phyloP scores from a whole-genome alignment of 1,140 invertebrate genomes.

The Calephelis virginiensis region DNA sequence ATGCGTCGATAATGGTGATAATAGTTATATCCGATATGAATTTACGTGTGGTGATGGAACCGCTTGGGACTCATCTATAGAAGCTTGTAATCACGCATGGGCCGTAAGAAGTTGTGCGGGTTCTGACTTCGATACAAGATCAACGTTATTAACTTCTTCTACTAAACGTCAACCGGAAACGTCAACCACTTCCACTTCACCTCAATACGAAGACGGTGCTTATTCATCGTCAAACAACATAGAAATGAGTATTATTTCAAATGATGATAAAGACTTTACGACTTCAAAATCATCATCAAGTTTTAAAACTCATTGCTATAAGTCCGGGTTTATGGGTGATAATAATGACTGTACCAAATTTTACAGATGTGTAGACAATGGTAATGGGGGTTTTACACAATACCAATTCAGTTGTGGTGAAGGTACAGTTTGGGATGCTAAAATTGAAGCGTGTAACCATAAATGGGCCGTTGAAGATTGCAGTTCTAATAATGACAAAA shows the following conservation, averaged over 20 bases:
- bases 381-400: slow-evolving; percentile 77
- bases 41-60: slow-evolving; percentile 82
- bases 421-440: slow-evolving; percentile 83
- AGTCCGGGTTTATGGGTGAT: slow-evolving; percentile 80
- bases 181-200: not conserved
- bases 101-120: slow-evolving; percentile 46
- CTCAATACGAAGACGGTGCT: not conserved
- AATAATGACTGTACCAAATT: slow-evolving; percentile 83
- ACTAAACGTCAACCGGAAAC: slow-evolving; percentile 1
- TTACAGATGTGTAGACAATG: slow-evolving; percentile 84
- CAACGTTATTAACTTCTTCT: slow-evolving; percentile 19
- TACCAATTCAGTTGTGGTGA: slow-evolving; percentile 83
- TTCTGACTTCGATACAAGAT: slow-evolving; percentile 23
- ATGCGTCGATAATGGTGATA: slow-evolving; percentile 81
- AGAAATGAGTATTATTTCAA: slow-evolving; percentile 19
- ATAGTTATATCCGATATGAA: slow-evolving; percentile 79
- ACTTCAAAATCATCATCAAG: slow-evolving; percentile 24
- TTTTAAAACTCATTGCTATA: slow-evolving; percentile 49
- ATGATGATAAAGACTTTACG: slow-evolving; percentile 27
- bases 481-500: slow-evolving; percentile 23
- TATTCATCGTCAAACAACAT: not conserved
- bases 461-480: slow-evolving; percentile 76
- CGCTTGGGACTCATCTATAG: slow-evolving; percentile 48
- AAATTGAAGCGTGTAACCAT: slow-evolving; percentile 82
- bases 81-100: slow-evolving; percentile 52